Evolutionary conservation across 2,888 invertebrate genomes (phyloP).

Genomic region (Drosophila tanythrix): DNA sequence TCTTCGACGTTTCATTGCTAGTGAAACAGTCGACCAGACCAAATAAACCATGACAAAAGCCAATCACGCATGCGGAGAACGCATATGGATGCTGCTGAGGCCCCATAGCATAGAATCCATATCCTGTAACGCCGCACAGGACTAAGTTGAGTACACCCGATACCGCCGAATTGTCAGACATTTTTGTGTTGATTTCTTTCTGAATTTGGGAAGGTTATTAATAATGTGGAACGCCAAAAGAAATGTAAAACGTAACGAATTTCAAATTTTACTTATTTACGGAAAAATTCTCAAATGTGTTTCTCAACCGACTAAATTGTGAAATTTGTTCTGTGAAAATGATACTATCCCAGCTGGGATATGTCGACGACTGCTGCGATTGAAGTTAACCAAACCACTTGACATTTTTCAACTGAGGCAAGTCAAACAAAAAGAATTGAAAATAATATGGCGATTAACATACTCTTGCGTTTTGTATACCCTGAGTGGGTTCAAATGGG

Average conservation of each 20-base stretch:
- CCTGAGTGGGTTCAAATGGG: no score
- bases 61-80: conserved; percentile 73
- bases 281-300: conserved; percentile 27
- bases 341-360: background rate
- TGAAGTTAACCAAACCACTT: conserved; percentile 2
- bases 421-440: background rate
- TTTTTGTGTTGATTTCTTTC: conserved; percentile 2
- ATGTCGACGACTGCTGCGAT: conserved; percentile 28
- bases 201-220: background rate
- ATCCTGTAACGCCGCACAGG: conserved; percentile 70
- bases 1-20: conserved; percentile 16
- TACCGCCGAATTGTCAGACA: conserved; percentile 57
- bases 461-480: no score
- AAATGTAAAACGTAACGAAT: no score
- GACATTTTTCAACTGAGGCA: background rate
- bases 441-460: no score
- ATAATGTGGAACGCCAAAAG: background rate
- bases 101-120: conserved; percentile 52
- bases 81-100: conserved; percentile 71
- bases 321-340: conserved; percentile 52
- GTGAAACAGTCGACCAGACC: conserved; percentile 49
- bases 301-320: conserved; percentile 62
- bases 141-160: conserved; percentile 47
- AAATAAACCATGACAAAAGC: conserved; percentile 70
- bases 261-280: background rate